Percentiles rank a stretch among this genome's conserved stretches.
Conservation (phyloP, 1,140 invertebrate species). For the Philaenus spumarius region DNA sequence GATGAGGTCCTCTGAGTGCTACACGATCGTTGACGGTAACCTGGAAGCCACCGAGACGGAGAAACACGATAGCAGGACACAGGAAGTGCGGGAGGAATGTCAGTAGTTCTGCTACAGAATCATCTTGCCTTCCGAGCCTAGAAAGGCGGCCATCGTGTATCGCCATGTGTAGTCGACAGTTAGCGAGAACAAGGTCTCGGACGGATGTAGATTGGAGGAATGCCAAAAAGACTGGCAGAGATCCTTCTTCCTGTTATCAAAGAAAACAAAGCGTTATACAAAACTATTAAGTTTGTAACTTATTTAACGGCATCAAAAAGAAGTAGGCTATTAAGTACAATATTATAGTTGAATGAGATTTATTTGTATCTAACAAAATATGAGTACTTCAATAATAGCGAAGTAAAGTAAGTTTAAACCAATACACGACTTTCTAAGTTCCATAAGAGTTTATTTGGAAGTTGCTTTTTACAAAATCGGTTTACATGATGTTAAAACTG, state of each 20-base stretch:
- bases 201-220: constrained; percentile 41
- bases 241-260: constrained; percentile 43
- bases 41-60: constrained; percentile 46
- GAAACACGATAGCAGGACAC: constrained; percentile 41
- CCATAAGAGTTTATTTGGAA: too few species aligned
- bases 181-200: constrained; percentile 42
- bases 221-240: constrained; percentile 40
- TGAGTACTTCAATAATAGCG: too few species aligned
- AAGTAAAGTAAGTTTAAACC: too few species aligned
- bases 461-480: too few species aligned
- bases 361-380: too few species aligned
- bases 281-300: not conserved
- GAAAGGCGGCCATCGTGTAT: constrained; percentile 40
- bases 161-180: constrained; percentile 42
- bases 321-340: not conserved
- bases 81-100: constrained; percentile 35
- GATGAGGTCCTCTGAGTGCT: constrained; percentile 43
- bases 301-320: not conserved
- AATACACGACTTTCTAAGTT: too few species aligned
- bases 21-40: constrained; percentile 44
- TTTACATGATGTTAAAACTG: too few species aligned
- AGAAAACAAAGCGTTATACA: not conserved
- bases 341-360: too few species aligned
- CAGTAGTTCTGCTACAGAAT: constrained; percentile 39
- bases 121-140: constrained; percentile 39